Evolutionary conservation across 2,888 invertebrate genomes (phyloP).

Genomic region (Philaethria dido): DNA sequence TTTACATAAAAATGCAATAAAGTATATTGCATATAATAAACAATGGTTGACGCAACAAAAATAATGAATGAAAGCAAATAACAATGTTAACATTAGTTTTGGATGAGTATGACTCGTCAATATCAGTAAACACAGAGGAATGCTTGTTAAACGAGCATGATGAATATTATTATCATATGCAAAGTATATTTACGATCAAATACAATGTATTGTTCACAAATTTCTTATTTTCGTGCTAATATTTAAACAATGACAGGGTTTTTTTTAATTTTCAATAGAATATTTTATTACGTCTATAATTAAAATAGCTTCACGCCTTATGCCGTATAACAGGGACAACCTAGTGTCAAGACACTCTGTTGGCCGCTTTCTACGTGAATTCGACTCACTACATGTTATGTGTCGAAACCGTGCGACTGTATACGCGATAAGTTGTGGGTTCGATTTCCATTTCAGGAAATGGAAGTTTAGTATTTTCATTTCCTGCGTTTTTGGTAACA

Average conservation of each 20-base stretch:
- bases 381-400: too few relatives aligned
- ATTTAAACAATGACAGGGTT: conserved; percentile 9
- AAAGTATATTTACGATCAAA: conserved; percentile 7
- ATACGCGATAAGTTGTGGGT: too few relatives aligned
- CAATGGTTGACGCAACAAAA: background rate
- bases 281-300: background rate
- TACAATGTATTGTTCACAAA: conserved; percentile 11
- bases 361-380: too few relatives aligned
- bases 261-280: background rate
- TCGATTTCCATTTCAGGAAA: too few relatives aligned
- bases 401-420: too few relatives aligned
- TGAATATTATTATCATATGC: background rate
- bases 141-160: conserved; percentile 9
- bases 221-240: conserved; percentile 16
- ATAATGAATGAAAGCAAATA: background rate
- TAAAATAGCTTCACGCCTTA: background rate
- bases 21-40: background rate
- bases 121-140: background rate
- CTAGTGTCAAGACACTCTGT: too few relatives aligned
- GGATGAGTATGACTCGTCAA: background rate
- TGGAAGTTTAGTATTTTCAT: too few relatives aligned
- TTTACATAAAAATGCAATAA: background rate
- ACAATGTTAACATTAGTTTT: background rate
- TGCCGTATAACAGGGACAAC: too few relatives aligned
- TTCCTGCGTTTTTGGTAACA: too few relatives aligned